Evolutionary conservation across 1,140 invertebrate species (phyloP).

Genomic region (Plutomurus gul): DNA sequence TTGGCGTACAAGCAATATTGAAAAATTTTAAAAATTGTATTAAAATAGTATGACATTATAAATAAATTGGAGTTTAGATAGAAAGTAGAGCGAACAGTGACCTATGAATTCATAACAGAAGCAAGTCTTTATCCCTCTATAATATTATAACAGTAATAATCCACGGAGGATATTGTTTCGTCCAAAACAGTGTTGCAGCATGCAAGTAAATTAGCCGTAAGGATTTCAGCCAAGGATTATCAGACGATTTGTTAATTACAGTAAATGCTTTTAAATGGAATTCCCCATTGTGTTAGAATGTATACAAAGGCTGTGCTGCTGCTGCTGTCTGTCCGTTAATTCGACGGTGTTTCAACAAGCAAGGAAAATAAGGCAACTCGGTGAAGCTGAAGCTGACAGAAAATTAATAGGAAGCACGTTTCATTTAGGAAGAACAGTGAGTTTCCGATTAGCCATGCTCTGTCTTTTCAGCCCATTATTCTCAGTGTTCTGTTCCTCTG

Average conservation of each 20-base stretch:
- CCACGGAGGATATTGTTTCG: not conserved
- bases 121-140: too few relatives aligned
- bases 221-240: not conserved
- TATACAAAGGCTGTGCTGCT: too few relatives aligned
- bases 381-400: conserved; percentile 30
- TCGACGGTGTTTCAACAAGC: not conserved
- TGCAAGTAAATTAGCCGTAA: not conserved
- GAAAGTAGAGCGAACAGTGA: too few relatives aligned
- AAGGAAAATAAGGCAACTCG: not conserved
- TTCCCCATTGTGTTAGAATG: not conserved
- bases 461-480: conserved; percentile 13
- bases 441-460: conserved; percentile 33
- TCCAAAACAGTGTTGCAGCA: not conserved
- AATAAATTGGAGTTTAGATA: too few relatives aligned
- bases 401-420: conserved; percentile 33
- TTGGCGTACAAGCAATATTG: too few relatives aligned
- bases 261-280: conserved; percentile 13
- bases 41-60: too few relatives aligned
- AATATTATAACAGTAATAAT: too few relatives aligned
- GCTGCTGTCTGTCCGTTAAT: too few relatives aligned
- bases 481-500: not conserved
- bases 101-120: too few relatives aligned
- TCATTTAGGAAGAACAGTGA: conserved; percentile 30
- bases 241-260: conserved; percentile 14
- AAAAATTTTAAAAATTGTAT: too few relatives aligned